Evolutionary conservation across 2,888 invertebrate species (phyloP), one percentile per base, ranked within the genome.

Genomic region (Ephialtes manifestator): DNA sequence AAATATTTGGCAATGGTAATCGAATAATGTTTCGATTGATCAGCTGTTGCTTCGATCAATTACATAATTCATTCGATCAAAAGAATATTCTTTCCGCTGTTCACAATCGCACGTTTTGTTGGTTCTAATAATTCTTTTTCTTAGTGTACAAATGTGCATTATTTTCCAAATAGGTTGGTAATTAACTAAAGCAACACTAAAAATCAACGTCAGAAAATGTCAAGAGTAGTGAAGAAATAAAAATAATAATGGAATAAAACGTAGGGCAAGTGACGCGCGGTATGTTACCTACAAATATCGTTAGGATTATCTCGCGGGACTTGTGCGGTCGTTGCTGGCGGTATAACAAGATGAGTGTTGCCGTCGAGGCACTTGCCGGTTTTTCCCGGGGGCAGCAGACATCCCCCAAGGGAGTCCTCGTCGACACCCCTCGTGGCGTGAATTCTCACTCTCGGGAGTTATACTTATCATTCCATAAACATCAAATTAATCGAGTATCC

Each of bases 381-480:
- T 78, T 74, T 68, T 51, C 78, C 43, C 51, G 60, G 48, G 68
- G 24, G 53, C 55, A 15, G 60, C 75, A 43, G 70, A 65, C 53
- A 65, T 35, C 51, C n/a, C 83, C 70, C 75, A 31, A 20, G 83
- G 79, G 83, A 68, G 53, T 78, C 68, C 67, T 72, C 67, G 58
- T 79, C 79, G 83, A 83, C 68, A 74, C 78, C 83, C 67, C 68
- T 68, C 51, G 58, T 18, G 51, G 60, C 71, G 35, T 18, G 18
- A 53, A 8, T 24, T 53, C 55, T 58, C 31, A n/a, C 65, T 72
- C 77, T 60, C 74, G 78, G 72, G 78, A 83, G 78, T 83, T 43
- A 20, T 39, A n/a, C 28, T 72, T 68, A 77, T 81, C 81, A 43
- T 18, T 60, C 18, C 20, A 77, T 84, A 11, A 51, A 60, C 48